Base-by-base conservation (phyloP, 2,797 vertebrate genomes). In the Emydoidea blandingii region DNA sequence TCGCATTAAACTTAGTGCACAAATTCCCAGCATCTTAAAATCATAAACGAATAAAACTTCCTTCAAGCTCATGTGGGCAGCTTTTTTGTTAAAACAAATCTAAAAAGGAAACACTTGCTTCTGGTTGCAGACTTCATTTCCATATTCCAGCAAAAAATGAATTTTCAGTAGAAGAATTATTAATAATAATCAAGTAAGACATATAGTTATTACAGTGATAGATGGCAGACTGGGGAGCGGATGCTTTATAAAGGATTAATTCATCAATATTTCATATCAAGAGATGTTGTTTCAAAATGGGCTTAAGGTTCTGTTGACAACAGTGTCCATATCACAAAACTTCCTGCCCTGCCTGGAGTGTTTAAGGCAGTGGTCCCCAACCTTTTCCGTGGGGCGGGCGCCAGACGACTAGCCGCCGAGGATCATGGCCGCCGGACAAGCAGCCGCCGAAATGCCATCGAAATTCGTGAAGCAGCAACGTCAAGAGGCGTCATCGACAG, bases 311-410 rank as follows among this genome's bases (percentile, higher is more conserved):
- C 34, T 78, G 21, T 72, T 88, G 74, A 34, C 2, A 12, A 1
- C 37, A 34, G 0, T 53, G 37, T 87, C 16, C 62, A 72, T 81
- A 19, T 86, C 12, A 2, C 85, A n/a, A 82, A 29, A 79, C 37
- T 6, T 5, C 0, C 0, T 81, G 74, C 11, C 68, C 5, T 5
- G 37, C 2, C 29, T 83, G 52, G 53, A 91, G 23, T 12, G 31
- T 50, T 72, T 18, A 78, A 79, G 37, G 4, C 44, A 44, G 44
- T 44, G 44, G 7, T 44, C 44, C 44, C 44, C 44, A 44, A 44
- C 44, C 44, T 44, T 44, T 44, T 44, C 44, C 44, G 44, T 44
- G 44, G 44, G 44, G 44, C 6, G 7, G 44, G 44, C 44, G 44
- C 44, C 44, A 44, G 44, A 44, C 44, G 44, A 44, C 44, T 44